A percentile compares a stretch with the other conserved stretches of the same genome.
These are phyloP conservation scores for Colostygia pectinataria DNA, from an alignment of 2,888 invertebrate genomes.

Conservation along the genomic window DNA sequence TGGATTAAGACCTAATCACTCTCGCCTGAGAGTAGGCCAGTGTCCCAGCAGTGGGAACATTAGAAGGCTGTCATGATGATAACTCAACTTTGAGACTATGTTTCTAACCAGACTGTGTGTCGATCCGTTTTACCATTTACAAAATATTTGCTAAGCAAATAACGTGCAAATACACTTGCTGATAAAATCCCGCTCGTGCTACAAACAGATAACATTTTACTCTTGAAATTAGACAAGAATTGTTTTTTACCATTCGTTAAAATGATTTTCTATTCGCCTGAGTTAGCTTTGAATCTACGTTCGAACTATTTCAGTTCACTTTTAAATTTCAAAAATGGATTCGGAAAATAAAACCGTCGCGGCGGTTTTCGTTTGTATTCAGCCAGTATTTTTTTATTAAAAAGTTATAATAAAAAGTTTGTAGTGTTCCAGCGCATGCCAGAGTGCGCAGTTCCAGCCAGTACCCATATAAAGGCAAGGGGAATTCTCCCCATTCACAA, in stretches of 20 bases:
- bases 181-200: slow-evolving; percentile 68
- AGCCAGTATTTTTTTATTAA: slow-evolving; percentile 7
- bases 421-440: slow-evolving; percentile 58
- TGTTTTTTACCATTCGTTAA: slow-evolving; percentile 36
- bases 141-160: slow-evolving; percentile 70
- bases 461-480: slow-evolving; percentile 70
- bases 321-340: slow-evolving; percentile 27
- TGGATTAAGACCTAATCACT: no score
- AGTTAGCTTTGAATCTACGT: slow-evolving; percentile 23
- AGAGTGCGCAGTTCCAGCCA: slow-evolving; percentile 69
- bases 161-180: slow-evolving; percentile 42
- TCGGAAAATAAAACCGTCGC: slow-evolving; percentile 13
- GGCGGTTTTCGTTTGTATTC: not conserved
- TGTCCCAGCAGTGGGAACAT: no score
- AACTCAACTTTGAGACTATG: not conserved
- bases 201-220: slow-evolving; percentile 59
- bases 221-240: slow-evolving; percentile 39
- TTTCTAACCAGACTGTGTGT: slow-evolving; percentile 1
- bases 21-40: no score
- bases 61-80: no score
- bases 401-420: no score
- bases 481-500: slow-evolving; percentile 70
- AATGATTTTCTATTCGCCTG: slow-evolving; percentile 35
- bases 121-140: slow-evolving; percentile 39
- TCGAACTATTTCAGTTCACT: no score